A percentile compares a stretch with the other conserved stretches of the same genome.
Evolutionary conservation across 2,888 invertebrate species (phyloP).

Genomic region (Phengaris alcon): DNA sequence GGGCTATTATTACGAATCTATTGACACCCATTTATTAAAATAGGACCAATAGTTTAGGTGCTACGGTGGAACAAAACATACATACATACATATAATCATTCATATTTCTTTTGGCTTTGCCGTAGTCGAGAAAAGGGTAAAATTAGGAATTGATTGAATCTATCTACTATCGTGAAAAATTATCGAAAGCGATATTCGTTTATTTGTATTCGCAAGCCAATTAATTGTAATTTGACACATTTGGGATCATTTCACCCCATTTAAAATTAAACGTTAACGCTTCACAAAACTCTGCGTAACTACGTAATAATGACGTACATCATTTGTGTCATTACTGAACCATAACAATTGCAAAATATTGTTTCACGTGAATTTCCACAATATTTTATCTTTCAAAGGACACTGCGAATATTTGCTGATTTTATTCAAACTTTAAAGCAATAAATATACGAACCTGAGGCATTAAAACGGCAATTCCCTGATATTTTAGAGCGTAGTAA

Average conservation of each 20-base stretch:
- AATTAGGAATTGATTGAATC: no score
- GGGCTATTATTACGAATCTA: no score
- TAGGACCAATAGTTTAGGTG: no score
- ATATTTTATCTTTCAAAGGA: background rate
- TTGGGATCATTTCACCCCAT: slow-evolving; percentile 13
- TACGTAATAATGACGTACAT: slow-evolving; percentile 7
- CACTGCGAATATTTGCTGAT: background rate
- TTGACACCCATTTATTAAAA: no score
- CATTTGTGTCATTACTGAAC: slow-evolving; percentile 6
- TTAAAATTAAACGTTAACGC: slow-evolving; percentile 14
- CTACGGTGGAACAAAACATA: no score
- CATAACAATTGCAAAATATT: slow-evolving; percentile 5
- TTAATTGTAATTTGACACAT: slow-evolving; percentile 22
- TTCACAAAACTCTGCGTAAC: slow-evolving; percentile 2
- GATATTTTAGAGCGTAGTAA: background rate
- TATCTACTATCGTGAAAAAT: background rate
- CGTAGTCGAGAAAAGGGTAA: no score
- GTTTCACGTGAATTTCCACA: background rate
- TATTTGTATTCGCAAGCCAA: slow-evolving; percentile 4
- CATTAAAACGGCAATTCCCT: background rate
- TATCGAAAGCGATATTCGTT: background rate
- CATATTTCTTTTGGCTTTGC: no score
- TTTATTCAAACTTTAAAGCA: background rate
- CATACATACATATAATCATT: no score
- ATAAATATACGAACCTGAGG: background rate